These are phyloP conservation scores for Drosophila imparisetae DNA, from an alignment of 2,888 invertebrate species.

Conservation along the genomic window DNA sequence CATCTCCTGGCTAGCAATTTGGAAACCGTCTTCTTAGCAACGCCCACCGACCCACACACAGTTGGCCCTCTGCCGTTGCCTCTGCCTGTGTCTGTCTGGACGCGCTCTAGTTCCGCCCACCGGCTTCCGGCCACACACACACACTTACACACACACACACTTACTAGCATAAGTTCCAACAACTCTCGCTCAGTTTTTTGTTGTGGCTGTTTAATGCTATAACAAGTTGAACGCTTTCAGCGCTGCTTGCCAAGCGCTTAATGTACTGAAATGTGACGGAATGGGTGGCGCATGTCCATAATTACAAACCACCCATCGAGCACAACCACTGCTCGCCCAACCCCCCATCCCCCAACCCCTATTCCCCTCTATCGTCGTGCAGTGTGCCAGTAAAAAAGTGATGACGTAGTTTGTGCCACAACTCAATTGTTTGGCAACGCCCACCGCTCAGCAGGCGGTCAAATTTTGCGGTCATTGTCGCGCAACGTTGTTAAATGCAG, in stretches of 20 bases:
- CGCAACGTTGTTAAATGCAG: conserved; percentile 49
- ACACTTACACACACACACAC: neutral
- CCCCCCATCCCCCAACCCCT: neutral
- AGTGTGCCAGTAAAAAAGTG: conserved; percentile 65
- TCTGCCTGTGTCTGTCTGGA: conserved; percentile 68
- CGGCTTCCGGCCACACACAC: conserved; percentile 65
- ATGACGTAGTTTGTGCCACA: conserved; percentile 76
- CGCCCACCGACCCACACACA: conserved; percentile 58
- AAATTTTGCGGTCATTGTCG: conserved; percentile 65
- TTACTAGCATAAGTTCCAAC: conserved; percentile 62
- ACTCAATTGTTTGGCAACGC: conserved; percentile 77
- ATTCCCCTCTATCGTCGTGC: conserved; percentile 3
- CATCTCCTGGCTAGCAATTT: conserved; percentile 58
- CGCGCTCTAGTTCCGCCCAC: conserved; percentile 80
- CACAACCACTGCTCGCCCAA: conserved; percentile 20
- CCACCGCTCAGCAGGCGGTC: conserved; percentile 68
- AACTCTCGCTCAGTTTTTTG: conserved; percentile 60
- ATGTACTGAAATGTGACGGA: conserved; percentile 54
- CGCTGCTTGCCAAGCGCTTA: conserved; percentile 35
- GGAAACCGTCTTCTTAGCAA: conserved; percentile 52
- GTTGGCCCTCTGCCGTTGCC: conserved; percentile 54
- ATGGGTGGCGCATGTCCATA: conserved; percentile 74
- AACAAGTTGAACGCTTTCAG: conserved; percentile 45
- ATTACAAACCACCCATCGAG: conserved; percentile 77
- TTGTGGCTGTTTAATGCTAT: conserved; percentile 48